These are phyloP conservation scores for Cyanoderma ruficeps DNA, from an alignment of 2,113 vertebrate species.

Conservation along the genomic window DNA sequence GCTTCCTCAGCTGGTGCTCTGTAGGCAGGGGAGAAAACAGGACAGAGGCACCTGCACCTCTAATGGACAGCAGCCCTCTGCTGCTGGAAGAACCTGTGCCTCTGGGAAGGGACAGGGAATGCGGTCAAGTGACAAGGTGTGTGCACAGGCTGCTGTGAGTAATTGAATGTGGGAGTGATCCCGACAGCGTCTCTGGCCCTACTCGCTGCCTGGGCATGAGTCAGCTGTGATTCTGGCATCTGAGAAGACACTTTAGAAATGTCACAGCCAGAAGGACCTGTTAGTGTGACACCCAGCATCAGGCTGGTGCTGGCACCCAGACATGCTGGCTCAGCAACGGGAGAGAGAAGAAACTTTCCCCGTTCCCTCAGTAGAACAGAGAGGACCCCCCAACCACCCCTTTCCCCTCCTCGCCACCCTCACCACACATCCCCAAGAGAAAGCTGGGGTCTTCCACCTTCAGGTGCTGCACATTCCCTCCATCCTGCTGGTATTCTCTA, in stretches of 20 bases:
- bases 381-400: neutral
- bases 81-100: neutral
- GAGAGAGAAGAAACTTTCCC: neutral
- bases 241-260: slow-evolving; percentile 7
- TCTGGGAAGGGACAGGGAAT: neutral
- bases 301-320: rapidly evolving
- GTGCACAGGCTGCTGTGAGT: neutral
- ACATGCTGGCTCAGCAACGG: rapidly evolving
- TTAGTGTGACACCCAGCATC: neutral
- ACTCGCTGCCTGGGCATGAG: rapidly evolving
- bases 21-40: neutral
- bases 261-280: neutral
- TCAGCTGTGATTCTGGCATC: neutral
- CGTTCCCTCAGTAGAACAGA: neutral
- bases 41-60: neutral
- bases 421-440: neutral
- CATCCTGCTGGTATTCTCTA: neutral
- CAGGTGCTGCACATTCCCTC: neutral
- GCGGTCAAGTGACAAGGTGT: neutral
- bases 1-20: neutral
- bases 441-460: neutral
- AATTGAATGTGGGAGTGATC: slow-evolving; percentile 31
- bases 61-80: neutral
- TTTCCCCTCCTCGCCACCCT: neutral
- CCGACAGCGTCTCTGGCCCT: neutral